phyloP scores from a whole-genome alignment of 2,888 invertebrate species.

The Chorisops tibialis region DNA sequence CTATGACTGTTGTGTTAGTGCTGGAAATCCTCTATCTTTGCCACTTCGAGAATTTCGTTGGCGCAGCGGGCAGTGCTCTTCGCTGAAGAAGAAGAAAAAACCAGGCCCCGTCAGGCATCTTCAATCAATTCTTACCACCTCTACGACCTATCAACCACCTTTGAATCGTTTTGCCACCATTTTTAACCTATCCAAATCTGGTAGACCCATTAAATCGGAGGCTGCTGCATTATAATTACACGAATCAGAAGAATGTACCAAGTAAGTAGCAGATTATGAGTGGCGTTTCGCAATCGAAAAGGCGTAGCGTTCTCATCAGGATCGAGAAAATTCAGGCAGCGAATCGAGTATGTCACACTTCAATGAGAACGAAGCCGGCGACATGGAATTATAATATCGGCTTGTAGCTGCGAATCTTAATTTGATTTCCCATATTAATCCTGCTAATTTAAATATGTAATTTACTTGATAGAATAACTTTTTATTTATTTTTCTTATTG shows the following conservation, averaged over 20 bases:
- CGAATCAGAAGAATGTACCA: slow-evolving; percentile 99
- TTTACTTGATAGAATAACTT: slow-evolving; percentile 24
- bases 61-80: too few species aligned
- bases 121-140: too few species aligned
- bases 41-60: too few species aligned
- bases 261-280: slow-evolving; percentile 99
- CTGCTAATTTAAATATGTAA: slow-evolving; percentile 17
- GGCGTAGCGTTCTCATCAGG: slow-evolving; percentile 80
- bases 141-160: slow-evolving; percentile 98
- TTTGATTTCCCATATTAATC: slow-evolving; percentile 21
- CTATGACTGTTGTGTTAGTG: too few species aligned
- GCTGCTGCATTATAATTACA: slow-evolving; percentile 99
- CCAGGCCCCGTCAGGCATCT: too few species aligned
- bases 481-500: slow-evolving; percentile 18
- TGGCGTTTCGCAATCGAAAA: slow-evolving; percentile 97
- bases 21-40: too few species aligned
- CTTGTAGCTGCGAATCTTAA: slow-evolving; percentile 42
- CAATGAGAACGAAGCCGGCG: slow-evolving; percentile 96
- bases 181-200: slow-evolving; percentile 99
- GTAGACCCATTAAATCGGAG: slow-evolving; percentile 99
- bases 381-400: slow-evolving; percentile 97
- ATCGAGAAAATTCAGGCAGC: slow-evolving; percentile 77
- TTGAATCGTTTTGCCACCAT: slow-evolving; percentile 99
- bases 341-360: slow-evolving; percentile 99
- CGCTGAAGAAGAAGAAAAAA: too few species aligned